Evolutionary conservation across 2,888 invertebrate species (phyloP), one percentile per base, ranked within the genome.

Genomic region (Cloeon dipterum): DNA sequence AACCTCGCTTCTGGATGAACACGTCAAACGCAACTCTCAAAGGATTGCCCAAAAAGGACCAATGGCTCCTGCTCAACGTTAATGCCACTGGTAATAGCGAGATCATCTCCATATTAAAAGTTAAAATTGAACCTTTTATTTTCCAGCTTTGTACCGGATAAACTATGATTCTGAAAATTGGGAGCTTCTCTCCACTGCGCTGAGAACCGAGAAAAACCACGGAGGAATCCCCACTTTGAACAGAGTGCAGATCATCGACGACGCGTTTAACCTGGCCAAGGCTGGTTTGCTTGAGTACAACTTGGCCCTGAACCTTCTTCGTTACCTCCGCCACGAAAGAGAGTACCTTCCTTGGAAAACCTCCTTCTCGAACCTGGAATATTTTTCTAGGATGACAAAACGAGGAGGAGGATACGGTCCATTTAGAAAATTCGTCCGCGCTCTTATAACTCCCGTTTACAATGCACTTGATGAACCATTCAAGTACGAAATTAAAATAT

Each of bases 261-360:
- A 94, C 52, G 71, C 78, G 0, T 61, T 82, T 56, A 79, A 77
- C 51, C 54, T 85, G 38, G 86, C 85, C 0, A 59, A 75, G 11
- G 71, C 75, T 19, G 79, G 78, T 2, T 46, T 64, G 16, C 56
- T 76, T 41, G 47, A 53, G 47, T 86, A 86, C 47, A 61, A 65
- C n/a, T 66, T 70, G 3, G 81, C 86, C 0, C 57, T 93, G 42
- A 76, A 82, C 46, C 63, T 89, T 2, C 76, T 81, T 0, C 68
- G 68, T 36, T 91, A 89, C 52, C 61, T 93, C 45, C 58, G 57
- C 2, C 70, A 77, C 42, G 83, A 83, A 55, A 64, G 66, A 11
- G 81, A 83, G 45, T 85, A 76, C 51, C 70, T 86, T 2, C 88
- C 91, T 0, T 89, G 88, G 89, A 74, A 74, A 50, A 68, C 85